Evolutionary conservation across 2,888 invertebrate species (phyloP).

Genomic region (Caenorhabditis panamensis): DNA sequence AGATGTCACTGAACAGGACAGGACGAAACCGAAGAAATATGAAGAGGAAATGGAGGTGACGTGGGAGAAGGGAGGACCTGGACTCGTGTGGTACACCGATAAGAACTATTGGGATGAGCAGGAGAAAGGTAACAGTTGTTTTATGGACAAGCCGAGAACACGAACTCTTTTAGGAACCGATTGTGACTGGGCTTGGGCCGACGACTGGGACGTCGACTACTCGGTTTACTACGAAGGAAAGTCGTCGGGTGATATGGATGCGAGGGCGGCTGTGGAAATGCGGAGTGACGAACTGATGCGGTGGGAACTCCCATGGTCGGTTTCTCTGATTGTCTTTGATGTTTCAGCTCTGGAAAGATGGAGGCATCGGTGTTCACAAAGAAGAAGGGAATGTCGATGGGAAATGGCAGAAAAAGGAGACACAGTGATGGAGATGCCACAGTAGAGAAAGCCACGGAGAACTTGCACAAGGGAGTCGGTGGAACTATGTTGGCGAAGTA

Average conservation of each 20-base stretch:
- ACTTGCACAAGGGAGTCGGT: constrained; percentile 73
- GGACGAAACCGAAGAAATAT: constrained; percentile 75
- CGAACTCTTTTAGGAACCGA: constrained; percentile 64
- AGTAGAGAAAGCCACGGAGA: constrained; percentile 80
- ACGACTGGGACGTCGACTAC: constrained; percentile 85
- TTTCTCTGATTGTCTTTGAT: constrained; percentile 1
- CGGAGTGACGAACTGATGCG: constrained; percentile 78
- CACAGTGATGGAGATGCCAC: constrained; percentile 78
- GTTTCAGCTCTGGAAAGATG: constrained; percentile 62
- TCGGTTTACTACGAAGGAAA: constrained; percentile 83
- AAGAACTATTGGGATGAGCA: constrained; percentile 84
- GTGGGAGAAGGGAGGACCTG: constrained; percentile 85
- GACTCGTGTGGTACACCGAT: constrained; percentile 85
- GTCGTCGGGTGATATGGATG: constrained; percentile 83
- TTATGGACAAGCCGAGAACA: not conserved
- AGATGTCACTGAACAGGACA: constrained; percentile 82
- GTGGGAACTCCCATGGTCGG: constrained; percentile 49
- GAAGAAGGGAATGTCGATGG: not conserved
- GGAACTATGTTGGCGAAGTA: constrained; percentile 61
- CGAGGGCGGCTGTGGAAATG: constrained; percentile 83
- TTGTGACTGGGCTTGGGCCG: constrained; percentile 84
- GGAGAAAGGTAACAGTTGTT: constrained; percentile 74
- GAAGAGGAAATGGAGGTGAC: constrained; percentile 80
- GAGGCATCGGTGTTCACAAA: constrained; percentile 61
- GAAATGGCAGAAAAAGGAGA: constrained; percentile 62